phyloP scores from a whole-genome alignment of 2,113 vertebrate species.

The Rhinolophus ferrumequinum region DNA sequence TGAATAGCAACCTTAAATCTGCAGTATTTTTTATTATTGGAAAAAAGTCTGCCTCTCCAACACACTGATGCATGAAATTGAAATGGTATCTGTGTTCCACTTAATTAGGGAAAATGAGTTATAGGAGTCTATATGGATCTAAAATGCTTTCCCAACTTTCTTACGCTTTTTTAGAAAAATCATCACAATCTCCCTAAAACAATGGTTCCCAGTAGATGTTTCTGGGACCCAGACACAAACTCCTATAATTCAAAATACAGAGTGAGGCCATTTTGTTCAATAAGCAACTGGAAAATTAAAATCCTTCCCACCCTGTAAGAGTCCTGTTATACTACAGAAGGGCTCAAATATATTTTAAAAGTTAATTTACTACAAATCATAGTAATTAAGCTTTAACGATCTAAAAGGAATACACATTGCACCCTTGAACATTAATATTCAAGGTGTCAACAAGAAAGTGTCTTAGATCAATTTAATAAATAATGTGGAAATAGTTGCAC shows the following conservation, averaged over 20 bases:
- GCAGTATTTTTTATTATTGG: slow-evolving; percentile 18
- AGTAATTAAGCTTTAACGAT: slow-evolving; percentile 87
- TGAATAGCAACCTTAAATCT: slow-evolving; percentile 44
- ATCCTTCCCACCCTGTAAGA: slow-evolving; percentile 77
- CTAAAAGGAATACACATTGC: slow-evolving; percentile 90
- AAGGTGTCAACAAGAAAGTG: slow-evolving; percentile 86
- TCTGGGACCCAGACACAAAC: slow-evolving; percentile 65
- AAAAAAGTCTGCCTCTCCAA: slow-evolving; percentile 61
- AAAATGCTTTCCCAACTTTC: slow-evolving; percentile 74
- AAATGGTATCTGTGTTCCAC: slow-evolving; percentile 60
- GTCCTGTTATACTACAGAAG: slow-evolving; percentile 74
- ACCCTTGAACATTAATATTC: slow-evolving; percentile 87
- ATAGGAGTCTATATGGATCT: slow-evolving; percentile 66
- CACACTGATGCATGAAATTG: slow-evolving; percentile 2
- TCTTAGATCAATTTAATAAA: slow-evolving; percentile 89
- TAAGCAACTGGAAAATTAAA: slow-evolving; percentile 77
- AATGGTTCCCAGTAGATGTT: slow-evolving; percentile 56
- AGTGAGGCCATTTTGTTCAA: slow-evolving; percentile 70
- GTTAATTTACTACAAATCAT: slow-evolving; percentile 85
- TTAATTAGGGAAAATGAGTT: slow-evolving; percentile 31
- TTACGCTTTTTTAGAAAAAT: slow-evolving; percentile 77
- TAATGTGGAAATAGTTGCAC: slow-evolving; percentile 90
- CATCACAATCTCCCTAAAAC: slow-evolving; percentile 58
- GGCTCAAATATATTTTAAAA: slow-evolving; percentile 85
- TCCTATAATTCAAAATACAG: slow-evolving; percentile 70